These are phyloP conservation scores for Lophotriccus pileatus DNA, from an alignment of 2,797 vertebrate genomes.

Conservation along the genomic window DNA sequence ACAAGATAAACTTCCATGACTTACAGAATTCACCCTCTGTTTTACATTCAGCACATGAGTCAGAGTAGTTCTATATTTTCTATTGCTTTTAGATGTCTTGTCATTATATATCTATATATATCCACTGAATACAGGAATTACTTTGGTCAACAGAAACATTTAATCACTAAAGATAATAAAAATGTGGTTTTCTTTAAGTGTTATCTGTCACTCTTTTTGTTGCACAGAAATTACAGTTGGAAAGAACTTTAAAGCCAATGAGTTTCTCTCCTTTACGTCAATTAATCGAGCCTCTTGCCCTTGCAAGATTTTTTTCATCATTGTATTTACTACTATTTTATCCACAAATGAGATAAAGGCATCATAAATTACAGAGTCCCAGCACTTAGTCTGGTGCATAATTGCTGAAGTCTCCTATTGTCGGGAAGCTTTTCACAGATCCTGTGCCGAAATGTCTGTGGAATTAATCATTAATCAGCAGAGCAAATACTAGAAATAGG, in stretches of 20 bases:
- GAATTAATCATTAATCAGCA: neutral
- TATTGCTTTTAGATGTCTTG: neutral
- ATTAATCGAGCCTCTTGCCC: neutral
- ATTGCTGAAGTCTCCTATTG: slow-evolving; percentile 20
- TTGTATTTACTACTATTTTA: slow-evolving; percentile 1
- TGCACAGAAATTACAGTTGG: neutral
- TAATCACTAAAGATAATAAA: neutral
- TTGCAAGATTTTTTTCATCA: neutral
- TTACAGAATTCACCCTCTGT: neutral
- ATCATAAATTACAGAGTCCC: slow-evolving; percentile 6
- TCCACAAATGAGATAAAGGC: slow-evolving; percentile 9
- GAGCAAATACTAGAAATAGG: neutral
- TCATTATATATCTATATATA: neutral
- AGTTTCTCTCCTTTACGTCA: neutral
- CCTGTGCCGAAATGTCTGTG: neutral
- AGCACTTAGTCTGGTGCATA: neutral
- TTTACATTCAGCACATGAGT: neutral
- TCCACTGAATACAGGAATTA: neutral
- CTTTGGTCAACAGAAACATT: neutral
- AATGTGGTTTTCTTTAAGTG: neutral
- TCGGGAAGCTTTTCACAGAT: slow-evolving; percentile 4
- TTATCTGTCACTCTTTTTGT: neutral
- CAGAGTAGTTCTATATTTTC: neutral
- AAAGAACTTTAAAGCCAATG: neutral
- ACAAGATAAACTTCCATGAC: neutral